Percentiles rank a stretch among this genome's conserved stretches.
These are phyloP conservation scores for Zaprionus taronus DNA, from an alignment of 1,140 invertebrate genomes.

Conservation along the genomic window DNA sequence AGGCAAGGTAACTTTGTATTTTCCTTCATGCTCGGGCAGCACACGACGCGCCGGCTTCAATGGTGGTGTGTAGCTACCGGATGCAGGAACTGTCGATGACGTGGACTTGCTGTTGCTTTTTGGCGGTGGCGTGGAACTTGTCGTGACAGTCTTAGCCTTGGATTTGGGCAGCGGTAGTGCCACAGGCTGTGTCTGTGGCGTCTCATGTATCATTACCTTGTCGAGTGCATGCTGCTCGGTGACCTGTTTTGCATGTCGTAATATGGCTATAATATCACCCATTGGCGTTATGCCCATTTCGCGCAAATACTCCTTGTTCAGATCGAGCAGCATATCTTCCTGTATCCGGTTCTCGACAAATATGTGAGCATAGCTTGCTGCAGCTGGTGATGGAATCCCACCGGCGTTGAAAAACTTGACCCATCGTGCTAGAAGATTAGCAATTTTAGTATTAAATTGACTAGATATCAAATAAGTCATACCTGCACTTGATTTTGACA, in stretches of 20 bases:
- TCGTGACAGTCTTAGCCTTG: slow-evolving; percentile 18
- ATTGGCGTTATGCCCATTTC: slow-evolving; percentile 93
- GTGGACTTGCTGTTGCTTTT: slow-evolving; percentile 20
- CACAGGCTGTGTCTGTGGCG: slow-evolving; percentile 79
- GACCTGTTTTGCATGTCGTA: slow-evolving; percentile 91
- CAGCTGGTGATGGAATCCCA: slow-evolving; percentile 90
- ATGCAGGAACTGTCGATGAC: neutral
- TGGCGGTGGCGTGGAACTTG: neutral
- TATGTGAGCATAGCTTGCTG: slow-evolving; percentile 92
- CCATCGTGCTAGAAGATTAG: slow-evolving; percentile 85
- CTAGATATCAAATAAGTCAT: neutral
- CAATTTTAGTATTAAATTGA: neutral
- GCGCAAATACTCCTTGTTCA: slow-evolving; percentile 92
- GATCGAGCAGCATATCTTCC: slow-evolving; percentile 91
- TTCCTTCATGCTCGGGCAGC: slow-evolving; percentile 85
- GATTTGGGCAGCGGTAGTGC: slow-evolving; percentile 75
- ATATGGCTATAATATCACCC: slow-evolving; percentile 93
- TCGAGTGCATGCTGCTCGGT: slow-evolving; percentile 88
- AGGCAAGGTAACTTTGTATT: slow-evolving; percentile 85
- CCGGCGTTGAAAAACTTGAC: slow-evolving; percentile 92
- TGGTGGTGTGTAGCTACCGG: slow-evolving; percentile 31
- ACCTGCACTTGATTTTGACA: slow-evolving; percentile 76
- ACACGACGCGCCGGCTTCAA: slow-evolving; percentile 84
- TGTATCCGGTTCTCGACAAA: slow-evolving; percentile 93
- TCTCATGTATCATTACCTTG: slow-evolving; percentile 84